These are phyloP conservation scores for Liolophura sinensis DNA, from an alignment of 1,140 invertebrate species.

Conservation along the genomic window DNA sequence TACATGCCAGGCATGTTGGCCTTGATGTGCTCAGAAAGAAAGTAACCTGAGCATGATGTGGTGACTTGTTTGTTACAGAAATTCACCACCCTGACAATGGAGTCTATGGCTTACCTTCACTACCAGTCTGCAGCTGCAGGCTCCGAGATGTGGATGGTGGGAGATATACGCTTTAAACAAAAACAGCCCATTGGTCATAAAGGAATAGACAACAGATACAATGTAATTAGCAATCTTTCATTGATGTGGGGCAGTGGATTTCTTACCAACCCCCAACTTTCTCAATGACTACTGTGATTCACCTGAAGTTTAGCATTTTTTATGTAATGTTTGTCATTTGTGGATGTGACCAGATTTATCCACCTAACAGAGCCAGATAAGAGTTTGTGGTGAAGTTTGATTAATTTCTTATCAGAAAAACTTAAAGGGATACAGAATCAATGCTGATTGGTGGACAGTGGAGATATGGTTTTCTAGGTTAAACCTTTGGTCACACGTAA, in stretches of 20 bases:
- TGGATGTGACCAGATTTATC: too few species aligned
- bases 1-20: too few species aligned
- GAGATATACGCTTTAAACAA: slow-evolving; percentile 66
- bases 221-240: slow-evolving; percentile 35
- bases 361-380: too few species aligned
- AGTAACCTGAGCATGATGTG: not conserved
- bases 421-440: too few species aligned
- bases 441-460: too few species aligned
- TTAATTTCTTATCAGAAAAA: too few species aligned
- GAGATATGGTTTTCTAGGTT: too few species aligned
- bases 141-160: slow-evolving; percentile 62
- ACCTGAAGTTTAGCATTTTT: too few species aligned
- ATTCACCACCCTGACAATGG: slow-evolving; percentile 52
- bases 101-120: slow-evolving; percentile 63
- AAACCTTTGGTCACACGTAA: too few species aligned
- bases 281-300: not conserved
- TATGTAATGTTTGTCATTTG: not conserved
- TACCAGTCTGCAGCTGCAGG: slow-evolving; percentile 60
- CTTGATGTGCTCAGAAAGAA: not conserved
- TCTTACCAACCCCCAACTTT: too few species aligned
- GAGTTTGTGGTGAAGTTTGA: too few species aligned
- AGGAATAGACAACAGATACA: slow-evolving; percentile 62
- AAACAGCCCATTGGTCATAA: slow-evolving; percentile 63
- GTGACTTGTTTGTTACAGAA: slow-evolving; percentile 38
- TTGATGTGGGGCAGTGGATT: too few species aligned